phyloP scores from a whole-genome alignment of 1,140 invertebrate species.

The Zaprionus taronus region DNA sequence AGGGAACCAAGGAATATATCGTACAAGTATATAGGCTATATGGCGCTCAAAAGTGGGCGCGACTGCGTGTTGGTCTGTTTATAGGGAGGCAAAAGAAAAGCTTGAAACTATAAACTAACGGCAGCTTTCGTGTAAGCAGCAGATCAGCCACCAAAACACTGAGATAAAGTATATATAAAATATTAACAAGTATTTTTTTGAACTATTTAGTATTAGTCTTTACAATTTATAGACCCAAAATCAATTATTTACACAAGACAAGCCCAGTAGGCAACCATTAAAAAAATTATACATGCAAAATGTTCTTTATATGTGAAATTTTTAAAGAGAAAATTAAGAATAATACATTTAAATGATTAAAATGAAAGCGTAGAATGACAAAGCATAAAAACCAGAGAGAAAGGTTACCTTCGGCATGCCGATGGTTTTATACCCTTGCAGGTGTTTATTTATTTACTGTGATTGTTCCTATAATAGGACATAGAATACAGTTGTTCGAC shows the following conservation, averaged over 20 bases:
- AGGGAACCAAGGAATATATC: conserved; percentile 5
- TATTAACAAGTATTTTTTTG: background rate
- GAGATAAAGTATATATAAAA: background rate
- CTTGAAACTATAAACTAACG: background rate
- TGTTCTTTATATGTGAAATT: background rate
- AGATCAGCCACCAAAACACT: background rate
- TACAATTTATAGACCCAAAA: background rate
- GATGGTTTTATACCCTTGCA: too few species aligned
- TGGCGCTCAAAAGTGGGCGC: background rate
- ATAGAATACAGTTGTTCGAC: too few species aligned
- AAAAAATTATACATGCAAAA: background rate
- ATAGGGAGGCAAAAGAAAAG: background rate
- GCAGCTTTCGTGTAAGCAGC: background rate
- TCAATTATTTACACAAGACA: background rate
- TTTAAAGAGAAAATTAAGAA: background rate
- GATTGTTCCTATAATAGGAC: too few species aligned
- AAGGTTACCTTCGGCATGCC: too few species aligned
- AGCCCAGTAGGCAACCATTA: background rate
- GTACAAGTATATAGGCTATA: conserved; percentile 4
- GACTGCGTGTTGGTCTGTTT: background rate
- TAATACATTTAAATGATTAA: background rate
- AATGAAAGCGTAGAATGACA: background rate
- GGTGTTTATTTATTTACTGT: too few species aligned
- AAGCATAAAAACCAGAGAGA: background rate
- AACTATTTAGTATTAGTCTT: background rate